Evolutionary conservation across 2,888 invertebrate genomes (phyloP).

Genomic region (Lysandra bellargus): DNA sequence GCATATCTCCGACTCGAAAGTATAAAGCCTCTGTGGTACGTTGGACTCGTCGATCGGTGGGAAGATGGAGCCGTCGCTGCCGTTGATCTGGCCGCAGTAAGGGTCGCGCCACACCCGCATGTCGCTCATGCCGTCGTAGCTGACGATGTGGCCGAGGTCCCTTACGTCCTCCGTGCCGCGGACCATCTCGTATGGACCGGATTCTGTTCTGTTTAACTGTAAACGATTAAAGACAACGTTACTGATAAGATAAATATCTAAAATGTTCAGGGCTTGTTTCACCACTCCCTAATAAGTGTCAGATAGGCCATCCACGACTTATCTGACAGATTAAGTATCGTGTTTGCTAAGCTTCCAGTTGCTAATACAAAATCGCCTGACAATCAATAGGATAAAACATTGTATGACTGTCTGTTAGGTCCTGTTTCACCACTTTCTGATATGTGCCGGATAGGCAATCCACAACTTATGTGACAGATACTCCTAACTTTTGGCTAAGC

Average conservation of each 20-base stretch:
- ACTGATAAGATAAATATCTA: too few species aligned
- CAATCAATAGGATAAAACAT: too few species aligned
- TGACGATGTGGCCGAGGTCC: slow-evolving; percentile 72
- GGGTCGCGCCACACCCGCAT: slow-evolving; percentile 64
- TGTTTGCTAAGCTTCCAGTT: too few species aligned
- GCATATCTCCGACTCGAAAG: slow-evolving; percentile 81
- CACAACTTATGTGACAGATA: too few species aligned
- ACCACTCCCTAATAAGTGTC: not conserved
- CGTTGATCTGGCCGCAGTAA: slow-evolving; percentile 77
- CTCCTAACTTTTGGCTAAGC: too few species aligned
- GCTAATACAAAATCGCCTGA: too few species aligned
- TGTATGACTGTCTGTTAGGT: too few species aligned
- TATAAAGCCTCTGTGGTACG: slow-evolving; percentile 61
- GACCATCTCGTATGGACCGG: slow-evolving; percentile 78
- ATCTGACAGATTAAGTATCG: too few species aligned
- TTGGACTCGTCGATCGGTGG: slow-evolving; percentile 67
- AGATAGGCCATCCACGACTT: too few species aligned
- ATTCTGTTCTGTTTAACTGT: slow-evolving; percentile 76
- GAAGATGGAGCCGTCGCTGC: slow-evolving; percentile 79
- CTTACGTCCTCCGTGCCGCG: slow-evolving; percentile 74
- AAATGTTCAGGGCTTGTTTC: too few species aligned
- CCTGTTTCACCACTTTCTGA: too few species aligned
- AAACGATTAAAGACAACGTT: not conserved
- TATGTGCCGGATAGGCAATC: too few species aligned
- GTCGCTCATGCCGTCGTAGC: slow-evolving; percentile 60